Percentiles rank a stretch among this genome's conserved stretches.
Conservation (phyloP, 2,797 vertebrate species). For the Ptychobarbus kaznakovi region DNA sequence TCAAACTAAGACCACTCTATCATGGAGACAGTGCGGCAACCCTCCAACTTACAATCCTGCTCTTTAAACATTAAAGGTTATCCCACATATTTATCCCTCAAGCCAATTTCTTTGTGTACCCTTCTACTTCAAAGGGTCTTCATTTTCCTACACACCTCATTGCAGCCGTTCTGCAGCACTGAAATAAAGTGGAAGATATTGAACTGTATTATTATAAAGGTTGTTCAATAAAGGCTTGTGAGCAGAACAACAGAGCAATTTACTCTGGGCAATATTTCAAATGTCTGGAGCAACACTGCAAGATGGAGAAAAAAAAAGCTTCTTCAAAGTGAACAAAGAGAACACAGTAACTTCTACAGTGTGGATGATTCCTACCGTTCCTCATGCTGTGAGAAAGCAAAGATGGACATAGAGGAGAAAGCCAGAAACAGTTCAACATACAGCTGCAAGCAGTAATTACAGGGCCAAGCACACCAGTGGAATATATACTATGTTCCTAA, state of each 20-base stretch:
- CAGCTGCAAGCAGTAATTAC: neutral
- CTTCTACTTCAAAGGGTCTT: constrained; percentile 58
- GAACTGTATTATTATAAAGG: constrained; percentile 60
- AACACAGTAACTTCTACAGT: constrained; percentile 40
- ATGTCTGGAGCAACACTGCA: constrained; percentile 41
- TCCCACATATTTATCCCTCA: constrained; percentile 59
- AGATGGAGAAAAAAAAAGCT: constrained; percentile 33
- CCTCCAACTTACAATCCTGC: constrained; percentile 55
- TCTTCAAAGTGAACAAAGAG: constrained; percentile 52
- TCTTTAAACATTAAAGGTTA: constrained; percentile 64
- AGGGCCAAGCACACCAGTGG: neutral
- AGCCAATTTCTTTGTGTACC: constrained; percentile 56
- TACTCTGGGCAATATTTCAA: constrained; percentile 58
- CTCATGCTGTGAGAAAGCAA: neutral
- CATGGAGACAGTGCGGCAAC: constrained; percentile 35
- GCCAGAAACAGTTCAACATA: neutral
- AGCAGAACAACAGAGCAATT: constrained; percentile 64
- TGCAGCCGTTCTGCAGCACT: constrained; percentile 31
- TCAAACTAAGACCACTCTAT: constrained; percentile 48
- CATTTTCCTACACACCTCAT: constrained; percentile 53
- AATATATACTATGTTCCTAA: neutral
- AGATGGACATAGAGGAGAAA: neutral
- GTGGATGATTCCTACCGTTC: constrained; percentile 41
- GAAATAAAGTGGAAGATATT: constrained; percentile 57
- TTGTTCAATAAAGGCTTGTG: constrained; percentile 57